Evolutionary conservation across 2,888 invertebrate genomes (phyloP).

Genomic region (Mythimna vitellina): DNA sequence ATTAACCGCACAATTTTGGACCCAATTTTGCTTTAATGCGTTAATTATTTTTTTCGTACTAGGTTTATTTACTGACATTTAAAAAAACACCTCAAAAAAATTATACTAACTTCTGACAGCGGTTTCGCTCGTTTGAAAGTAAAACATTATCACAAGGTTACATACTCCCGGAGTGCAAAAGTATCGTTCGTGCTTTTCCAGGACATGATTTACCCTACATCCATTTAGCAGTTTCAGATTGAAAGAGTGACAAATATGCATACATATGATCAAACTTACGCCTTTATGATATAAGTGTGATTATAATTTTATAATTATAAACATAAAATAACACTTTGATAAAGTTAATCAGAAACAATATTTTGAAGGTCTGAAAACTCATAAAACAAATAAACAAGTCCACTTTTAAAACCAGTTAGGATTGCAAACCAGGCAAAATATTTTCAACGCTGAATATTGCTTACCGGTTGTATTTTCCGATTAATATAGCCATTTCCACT

Average conservation of each 20-base stretch:
- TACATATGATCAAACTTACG: too few species aligned
- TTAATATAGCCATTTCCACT: slow-evolving; percentile 11
- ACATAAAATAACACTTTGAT: neutral
- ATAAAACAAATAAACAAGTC: neutral
- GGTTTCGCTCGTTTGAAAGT: too few species aligned
- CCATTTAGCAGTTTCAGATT: too few species aligned
- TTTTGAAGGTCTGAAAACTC: neutral
- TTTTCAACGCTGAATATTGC: slow-evolving; percentile 8
- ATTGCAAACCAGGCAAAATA: slow-evolving; percentile 3
- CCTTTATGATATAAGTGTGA: too few species aligned
- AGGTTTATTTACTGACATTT: neutral
- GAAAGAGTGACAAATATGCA: too few species aligned
- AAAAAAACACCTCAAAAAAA: neutral
- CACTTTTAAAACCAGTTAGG: neutral
- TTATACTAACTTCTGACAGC: too few species aligned
- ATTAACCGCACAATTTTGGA: slow-evolving; percentile 20
- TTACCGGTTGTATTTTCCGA: slow-evolving; percentile 15
- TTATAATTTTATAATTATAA: too few species aligned
- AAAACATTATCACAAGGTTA: too few species aligned
- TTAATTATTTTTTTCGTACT: neutral
- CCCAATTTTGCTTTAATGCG: slow-evolving; percentile 13
- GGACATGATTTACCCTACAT: too few species aligned
- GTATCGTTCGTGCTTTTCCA: too few species aligned
- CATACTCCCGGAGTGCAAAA: too few species aligned
- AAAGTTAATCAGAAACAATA: neutral